Base-by-base conservation (phyloP, 2,113 vertebrate genomes). In the Aldabrachelys gigantea region DNA sequence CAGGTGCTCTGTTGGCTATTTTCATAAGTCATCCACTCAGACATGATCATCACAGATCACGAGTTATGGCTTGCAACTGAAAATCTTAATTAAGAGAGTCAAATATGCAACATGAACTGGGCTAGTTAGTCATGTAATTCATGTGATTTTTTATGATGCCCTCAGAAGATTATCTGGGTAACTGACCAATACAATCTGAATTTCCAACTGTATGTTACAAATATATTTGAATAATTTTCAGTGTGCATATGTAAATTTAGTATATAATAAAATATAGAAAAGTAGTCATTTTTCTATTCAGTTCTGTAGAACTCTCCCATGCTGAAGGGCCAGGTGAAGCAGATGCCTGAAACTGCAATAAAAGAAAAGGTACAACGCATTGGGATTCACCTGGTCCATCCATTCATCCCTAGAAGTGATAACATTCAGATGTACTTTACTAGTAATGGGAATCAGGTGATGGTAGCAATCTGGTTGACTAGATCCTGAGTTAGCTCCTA, bases 181-280 rank as follows among this genome's bases (percentile, higher is more conserved):
- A 93, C 87, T 93, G 93, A 95, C 86, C 95, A 96, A 94, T 90
- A 83, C 91, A 88, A 76, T 69, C 89, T 95, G 95, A 95, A 94
- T 96, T 97, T 96, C 85, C 89, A 93, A 88, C 78, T 0, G 0
- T 89, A 86, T 93, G 94, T 94, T 96, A 95, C 92, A 94, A 96
- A 89, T 88, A 82, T 31, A 81, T 95, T 94, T 96, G 82, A 94
- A 96, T 95, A 94, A 96, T 93, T 94, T 88, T 62, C 62, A 94
- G 88, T 92, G 78, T 89, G 90, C 95, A 62, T 93, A 87, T 92
- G 93, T 53, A 89, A 95, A 89, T 94, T 91, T 89, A 93, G 93
- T 96, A 86, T 84, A 92, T 95, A 93, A 79, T 89, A 91, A 81
- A 94, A 94, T 91, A 92, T 89, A 3, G 49, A 86, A 91, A 96